A percentile compares a stretch with the other conserved stretches of the same genome.
Evolutionary conservation across 2,113 vertebrate species (phyloP).

Genomic region (Oenanthe oenanthe): DNA sequence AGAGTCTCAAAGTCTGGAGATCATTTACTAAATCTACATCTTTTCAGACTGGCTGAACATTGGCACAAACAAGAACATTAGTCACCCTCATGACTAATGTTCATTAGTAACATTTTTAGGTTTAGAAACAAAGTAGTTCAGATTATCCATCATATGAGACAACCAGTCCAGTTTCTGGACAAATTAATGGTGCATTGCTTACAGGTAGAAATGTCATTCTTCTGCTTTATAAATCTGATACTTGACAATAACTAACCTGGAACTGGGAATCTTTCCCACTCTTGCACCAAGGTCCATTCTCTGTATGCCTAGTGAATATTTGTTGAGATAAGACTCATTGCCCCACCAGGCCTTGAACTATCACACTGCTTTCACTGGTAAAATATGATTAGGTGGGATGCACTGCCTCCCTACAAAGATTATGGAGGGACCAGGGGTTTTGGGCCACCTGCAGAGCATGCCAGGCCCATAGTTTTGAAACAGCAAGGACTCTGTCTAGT

Average conservation of each 20-base stretch:
- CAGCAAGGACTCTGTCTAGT: not conserved
- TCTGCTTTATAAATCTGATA: not conserved
- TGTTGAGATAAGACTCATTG: not conserved
- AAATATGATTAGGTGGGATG: not conserved
- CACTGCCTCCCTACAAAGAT: not conserved
- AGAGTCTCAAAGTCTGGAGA: slow-evolving; percentile 28
- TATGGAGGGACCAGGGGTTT: not conserved
- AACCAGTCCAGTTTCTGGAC: not conserved
- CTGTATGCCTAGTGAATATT: not conserved
- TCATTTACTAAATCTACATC: slow-evolving; percentile 38
- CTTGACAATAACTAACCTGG: not conserved
- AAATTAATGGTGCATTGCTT: not conserved
- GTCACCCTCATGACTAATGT: not conserved
- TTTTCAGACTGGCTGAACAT: slow-evolving; percentile 27
- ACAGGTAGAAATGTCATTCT: not conserved
- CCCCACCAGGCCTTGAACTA: not conserved
- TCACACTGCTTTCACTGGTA: not conserved
- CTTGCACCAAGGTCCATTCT: not conserved
- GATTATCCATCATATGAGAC: not conserved
- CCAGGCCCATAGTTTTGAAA: not conserved
- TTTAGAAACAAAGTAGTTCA: not conserved
- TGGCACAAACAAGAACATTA: slow-evolving; percentile 19
- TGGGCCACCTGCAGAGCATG: not conserved
- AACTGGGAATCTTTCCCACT: not conserved
- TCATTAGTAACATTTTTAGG: not conserved